Percentiles rank a stretch among this genome's conserved stretches.
These are phyloP conservation scores for Barnardius zonarius DNA, from an alignment of 2,113 vertebrate species.

Conservation along the genomic window DNA sequence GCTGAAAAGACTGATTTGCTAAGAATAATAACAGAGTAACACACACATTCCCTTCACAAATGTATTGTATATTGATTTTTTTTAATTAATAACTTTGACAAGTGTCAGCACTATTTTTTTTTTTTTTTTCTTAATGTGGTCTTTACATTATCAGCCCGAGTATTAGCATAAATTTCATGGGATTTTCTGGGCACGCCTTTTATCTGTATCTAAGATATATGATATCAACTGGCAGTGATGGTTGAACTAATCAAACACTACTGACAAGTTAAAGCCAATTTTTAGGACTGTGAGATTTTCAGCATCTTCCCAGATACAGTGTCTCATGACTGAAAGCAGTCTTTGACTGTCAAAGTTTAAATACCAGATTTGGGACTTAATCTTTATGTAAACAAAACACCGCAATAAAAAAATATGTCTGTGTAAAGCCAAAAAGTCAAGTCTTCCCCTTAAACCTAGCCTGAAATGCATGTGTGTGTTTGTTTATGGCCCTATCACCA, in stretches of 20 bases:
- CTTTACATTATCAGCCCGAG: slow-evolving; percentile 46
- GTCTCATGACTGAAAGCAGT: slow-evolving; percentile 60
- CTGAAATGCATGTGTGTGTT: background rate
- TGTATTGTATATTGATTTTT: slow-evolving; percentile 19
- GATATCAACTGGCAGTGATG: slow-evolving; percentile 54
- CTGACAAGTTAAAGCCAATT: slow-evolving; percentile 59
- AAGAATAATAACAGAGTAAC: slow-evolving; percentile 12
- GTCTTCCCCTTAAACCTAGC: background rate
- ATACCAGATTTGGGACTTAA: slow-evolving; percentile 40
- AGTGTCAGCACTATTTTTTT: background rate
- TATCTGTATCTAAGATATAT: slow-evolving; percentile 57
- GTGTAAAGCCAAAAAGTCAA: background rate
- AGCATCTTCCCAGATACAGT: slow-evolving; percentile 61
- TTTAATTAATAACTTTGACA: slow-evolving; percentile 55
- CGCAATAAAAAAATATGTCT: slow-evolving; percentile 33
- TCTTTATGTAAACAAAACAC: slow-evolving; percentile 54
- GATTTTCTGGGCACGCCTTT: slow-evolving; percentile 62
- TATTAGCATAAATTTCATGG: slow-evolving; percentile 63
- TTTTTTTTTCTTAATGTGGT: slow-evolving; percentile 23
- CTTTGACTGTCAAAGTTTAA: slow-evolving; percentile 62
- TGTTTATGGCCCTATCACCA: background rate
- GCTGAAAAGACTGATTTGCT: background rate
- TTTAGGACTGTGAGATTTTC: slow-evolving; percentile 64
- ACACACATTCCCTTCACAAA: background rate
- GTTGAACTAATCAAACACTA: slow-evolving; percentile 54